Conservation (phyloP, 2,888 invertebrate genomes). For the Drosophila sordidula region DNA sequence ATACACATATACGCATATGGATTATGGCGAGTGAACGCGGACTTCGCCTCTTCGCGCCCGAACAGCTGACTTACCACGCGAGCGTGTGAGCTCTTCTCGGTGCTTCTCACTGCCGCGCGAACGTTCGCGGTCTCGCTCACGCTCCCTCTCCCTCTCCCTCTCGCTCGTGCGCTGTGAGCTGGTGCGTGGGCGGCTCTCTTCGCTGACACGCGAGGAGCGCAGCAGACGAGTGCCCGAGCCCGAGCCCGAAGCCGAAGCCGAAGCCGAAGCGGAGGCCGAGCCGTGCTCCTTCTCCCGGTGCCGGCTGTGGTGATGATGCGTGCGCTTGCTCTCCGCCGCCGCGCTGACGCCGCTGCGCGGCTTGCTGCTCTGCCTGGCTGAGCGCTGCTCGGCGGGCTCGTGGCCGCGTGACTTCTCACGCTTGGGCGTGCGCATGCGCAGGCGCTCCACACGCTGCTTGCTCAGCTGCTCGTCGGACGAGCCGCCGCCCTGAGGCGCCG, state of each 20-base stretch:
- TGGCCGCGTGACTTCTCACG: slow-evolving; percentile 64
- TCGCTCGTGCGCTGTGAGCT: slow-evolving; percentile 55
- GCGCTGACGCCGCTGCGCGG: slow-evolving; percentile 43
- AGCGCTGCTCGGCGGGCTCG: slow-evolving; percentile 47
- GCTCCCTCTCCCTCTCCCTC: slow-evolving; percentile 53
- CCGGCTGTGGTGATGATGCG: slow-evolving; percentile 72
- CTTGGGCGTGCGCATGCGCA: slow-evolving; percentile 75
- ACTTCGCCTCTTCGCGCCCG: not conserved
- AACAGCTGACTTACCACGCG: slow-evolving; percentile 61
- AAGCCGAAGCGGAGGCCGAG: slow-evolving; percentile 19
- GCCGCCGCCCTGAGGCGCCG: slow-evolving; percentile 69
- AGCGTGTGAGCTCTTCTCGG: slow-evolving; percentile 32
- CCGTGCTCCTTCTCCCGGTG: slow-evolving; percentile 60
- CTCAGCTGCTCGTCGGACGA: slow-evolving; percentile 77
- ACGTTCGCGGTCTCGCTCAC: slow-evolving; percentile 50
- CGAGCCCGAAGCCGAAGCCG: slow-evolving; percentile 20
- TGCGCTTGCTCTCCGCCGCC: slow-evolving; percentile 57
- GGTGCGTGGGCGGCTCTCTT: slow-evolving; percentile 62
- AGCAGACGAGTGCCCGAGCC: slow-evolving; percentile 49
- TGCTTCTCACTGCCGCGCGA: slow-evolving; percentile 46
- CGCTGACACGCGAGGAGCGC: slow-evolving; percentile 64
- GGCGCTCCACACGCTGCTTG: slow-evolving; percentile 68
- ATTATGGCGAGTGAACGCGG: slow-evolving; percentile 13
- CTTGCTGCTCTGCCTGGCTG: slow-evolving; percentile 48
- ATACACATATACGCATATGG: slow-evolving; percentile 16